A percentile compares a stretch with the other conserved stretches of the same genome.
Evolutionary conservation across 2,888 invertebrate species (phyloP).

Genomic region (Sisyra nigra): DNA sequence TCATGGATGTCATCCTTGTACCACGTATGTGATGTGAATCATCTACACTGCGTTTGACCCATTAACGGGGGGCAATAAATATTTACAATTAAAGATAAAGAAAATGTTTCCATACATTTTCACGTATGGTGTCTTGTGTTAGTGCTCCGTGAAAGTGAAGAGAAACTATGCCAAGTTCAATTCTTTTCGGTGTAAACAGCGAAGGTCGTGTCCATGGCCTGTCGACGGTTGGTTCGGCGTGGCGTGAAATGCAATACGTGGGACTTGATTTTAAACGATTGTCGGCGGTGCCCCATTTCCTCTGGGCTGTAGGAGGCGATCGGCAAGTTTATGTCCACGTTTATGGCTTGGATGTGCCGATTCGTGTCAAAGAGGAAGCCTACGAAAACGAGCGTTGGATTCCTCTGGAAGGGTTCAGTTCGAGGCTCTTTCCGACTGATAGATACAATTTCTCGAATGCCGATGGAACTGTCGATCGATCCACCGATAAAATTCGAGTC

Average conservation of each 20-base stretch:
- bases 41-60: not conserved
- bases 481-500: slow-evolving; percentile 64
- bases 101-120: not conserved
- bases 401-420: slow-evolving; percentile 75
- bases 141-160: slow-evolving; percentile 13
- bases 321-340: slow-evolving; percentile 86
- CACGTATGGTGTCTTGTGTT: not conserved
- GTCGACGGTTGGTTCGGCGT: slow-evolving; percentile 63
- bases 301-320: slow-evolving; percentile 90
- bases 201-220: slow-evolving; percentile 77
- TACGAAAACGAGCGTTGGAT: slow-evolving; percentile 93
- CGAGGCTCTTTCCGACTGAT: slow-evolving; percentile 72
- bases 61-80: not conserved
- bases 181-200: slow-evolving; percentile 72
- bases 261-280: slow-evolving; percentile 81
- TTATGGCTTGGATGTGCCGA: slow-evolving; percentile 77
- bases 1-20: slow-evolving; percentile 3
- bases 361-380: slow-evolving; percentile 75
- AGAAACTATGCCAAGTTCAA: slow-evolving; percentile 47
- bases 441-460: slow-evolving; percentile 71
- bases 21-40: too few relatives aligned
- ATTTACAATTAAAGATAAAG: not conserved
- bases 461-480: slow-evolving; percentile 64
- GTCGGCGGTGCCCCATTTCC: slow-evolving; percentile 66
- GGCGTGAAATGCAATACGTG: slow-evolving; percentile 73